These are phyloP conservation scores for Oryzias dopingdopingensis DNA, from an alignment of 2,797 vertebrate genomes.

Conservation along the genomic window DNA sequence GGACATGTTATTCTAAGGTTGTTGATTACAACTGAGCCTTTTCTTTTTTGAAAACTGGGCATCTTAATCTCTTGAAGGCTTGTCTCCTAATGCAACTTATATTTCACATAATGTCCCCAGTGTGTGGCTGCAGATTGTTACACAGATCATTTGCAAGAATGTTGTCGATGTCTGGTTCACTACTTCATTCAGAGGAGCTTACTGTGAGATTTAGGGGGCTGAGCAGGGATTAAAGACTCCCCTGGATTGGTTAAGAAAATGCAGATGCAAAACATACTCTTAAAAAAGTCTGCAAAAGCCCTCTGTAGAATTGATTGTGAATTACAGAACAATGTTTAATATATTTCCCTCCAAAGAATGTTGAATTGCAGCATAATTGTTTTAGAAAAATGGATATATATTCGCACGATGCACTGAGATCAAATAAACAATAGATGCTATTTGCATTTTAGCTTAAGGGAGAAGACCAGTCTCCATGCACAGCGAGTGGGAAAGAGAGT, in stretches of 20 bases:
- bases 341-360: no score
- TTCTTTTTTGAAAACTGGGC: constrained; percentile 10
- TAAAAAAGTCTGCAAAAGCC: background rate
- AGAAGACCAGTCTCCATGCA: no score
- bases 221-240: background rate
- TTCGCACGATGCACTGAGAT: background rate
- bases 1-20: background rate
- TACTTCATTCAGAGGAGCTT: constrained; percentile 6
- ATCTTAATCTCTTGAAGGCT: constrained; percentile 10
- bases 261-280: background rate
- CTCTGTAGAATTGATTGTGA: no score
- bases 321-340: background rate
- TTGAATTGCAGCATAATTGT: no score
- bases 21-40: background rate
- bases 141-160: constrained; percentile 18
- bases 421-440: background rate
- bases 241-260: background rate
- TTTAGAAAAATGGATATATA: background rate
- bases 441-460: background rate
- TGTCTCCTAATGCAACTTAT: background rate
- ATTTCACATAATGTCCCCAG: constrained; percentile 18
- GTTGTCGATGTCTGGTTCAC: constrained; percentile 7
- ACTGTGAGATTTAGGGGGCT: background rate
- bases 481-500: no score
- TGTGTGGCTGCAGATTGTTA: constrained; percentile 17